Conservation (phyloP, 2,888 invertebrate species). For the Sericinus montela region DNA sequence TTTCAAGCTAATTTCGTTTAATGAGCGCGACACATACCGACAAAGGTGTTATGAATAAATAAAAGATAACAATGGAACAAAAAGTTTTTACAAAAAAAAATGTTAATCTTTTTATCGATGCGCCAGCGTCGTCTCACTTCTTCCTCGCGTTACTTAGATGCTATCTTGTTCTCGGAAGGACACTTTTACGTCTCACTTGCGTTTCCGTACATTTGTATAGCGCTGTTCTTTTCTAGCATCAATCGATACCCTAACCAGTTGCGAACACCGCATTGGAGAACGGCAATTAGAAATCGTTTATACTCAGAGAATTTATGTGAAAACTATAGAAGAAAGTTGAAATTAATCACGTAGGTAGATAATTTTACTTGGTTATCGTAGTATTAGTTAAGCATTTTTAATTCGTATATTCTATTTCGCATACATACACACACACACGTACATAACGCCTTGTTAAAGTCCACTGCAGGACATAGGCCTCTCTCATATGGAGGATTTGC, state of each 20-base stretch:
- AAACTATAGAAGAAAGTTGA: too few species aligned
- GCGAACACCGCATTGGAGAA: slow-evolving; percentile 35
- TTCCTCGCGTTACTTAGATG: slow-evolving; percentile 60
- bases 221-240: slow-evolving; percentile 43
- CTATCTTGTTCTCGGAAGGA: slow-evolving; percentile 74
- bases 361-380: too few species aligned
- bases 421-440: too few species aligned
- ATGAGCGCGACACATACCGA: slow-evolving; percentile 62
- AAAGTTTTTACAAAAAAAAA: slow-evolving; percentile 29
- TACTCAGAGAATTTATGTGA: slow-evolving; percentile 5
- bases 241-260: slow-evolving; percentile 64
- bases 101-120: slow-evolving; percentile 58
- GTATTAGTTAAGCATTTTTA: too few species aligned
- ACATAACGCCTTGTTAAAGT: too few species aligned
- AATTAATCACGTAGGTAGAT: too few species aligned
- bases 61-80: slow-evolving; percentile 54
- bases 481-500: too few species aligned
- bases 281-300: slow-evolving; percentile 34
- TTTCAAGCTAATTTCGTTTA: slow-evolving; percentile 56
- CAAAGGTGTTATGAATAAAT: slow-evolving; percentile 76
- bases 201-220: slow-evolving; percentile 18
- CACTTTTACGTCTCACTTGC: slow-evolving; percentile 35
- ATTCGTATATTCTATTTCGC: too few species aligned
- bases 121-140: slow-evolving; percentile 61
- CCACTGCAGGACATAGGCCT: too few species aligned